phyloP scores from a whole-genome alignment of 2,113 vertebrate species.

The Dromaius novaehollandiae region DNA sequence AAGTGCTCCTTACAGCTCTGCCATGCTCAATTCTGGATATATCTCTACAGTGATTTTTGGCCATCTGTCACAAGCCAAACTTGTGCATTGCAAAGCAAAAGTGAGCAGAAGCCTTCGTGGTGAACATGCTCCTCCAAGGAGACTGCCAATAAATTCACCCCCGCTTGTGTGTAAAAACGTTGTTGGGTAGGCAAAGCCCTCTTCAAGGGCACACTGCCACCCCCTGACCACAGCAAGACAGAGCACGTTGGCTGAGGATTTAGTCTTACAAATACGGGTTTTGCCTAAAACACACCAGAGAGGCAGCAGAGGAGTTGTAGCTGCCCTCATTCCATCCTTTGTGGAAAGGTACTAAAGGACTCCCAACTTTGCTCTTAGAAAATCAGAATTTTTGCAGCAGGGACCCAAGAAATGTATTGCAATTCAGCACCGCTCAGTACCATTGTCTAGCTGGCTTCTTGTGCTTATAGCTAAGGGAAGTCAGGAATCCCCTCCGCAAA shows the following conservation, averaged over 20 bases:
- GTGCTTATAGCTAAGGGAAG: too few species aligned
- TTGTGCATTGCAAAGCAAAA: neutral
- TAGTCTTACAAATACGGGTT: too few species aligned
- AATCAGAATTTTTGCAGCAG: neutral
- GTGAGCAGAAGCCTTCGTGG: too few species aligned
- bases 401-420: too few species aligned
- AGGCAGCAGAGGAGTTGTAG: too few species aligned
- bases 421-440: too few species aligned
- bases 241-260: neutral
- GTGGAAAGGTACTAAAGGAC: neutral
- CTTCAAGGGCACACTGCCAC: neutral
- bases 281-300: neutral
- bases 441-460: too few species aligned
- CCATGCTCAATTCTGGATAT: neutral
- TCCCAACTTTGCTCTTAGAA: neutral
- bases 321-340: neutral
- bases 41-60: neutral
- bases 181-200: neutral
- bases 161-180: fast-evolving
- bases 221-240: fast-evolving
- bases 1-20: too few species aligned
- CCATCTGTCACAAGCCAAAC: neutral
- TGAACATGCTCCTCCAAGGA: fast-evolving
- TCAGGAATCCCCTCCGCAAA: too few species aligned
- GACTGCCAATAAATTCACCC: neutral